phyloP scores from a whole-genome alignment of 2,888 invertebrate species.

The Cataglyphis albicans region DNA sequence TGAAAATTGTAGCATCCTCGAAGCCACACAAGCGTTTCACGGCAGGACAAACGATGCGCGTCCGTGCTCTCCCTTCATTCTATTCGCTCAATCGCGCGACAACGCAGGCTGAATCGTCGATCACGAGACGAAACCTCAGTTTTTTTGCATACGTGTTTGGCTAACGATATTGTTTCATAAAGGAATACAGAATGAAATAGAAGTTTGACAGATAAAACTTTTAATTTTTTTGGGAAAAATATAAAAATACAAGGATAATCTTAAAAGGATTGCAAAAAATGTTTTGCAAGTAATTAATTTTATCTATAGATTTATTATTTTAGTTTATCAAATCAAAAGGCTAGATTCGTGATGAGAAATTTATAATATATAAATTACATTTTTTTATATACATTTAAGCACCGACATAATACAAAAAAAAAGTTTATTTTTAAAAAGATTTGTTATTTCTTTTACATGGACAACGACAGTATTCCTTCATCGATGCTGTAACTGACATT shows the following conservation, averaged over 20 bases:
- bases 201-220: background rate
- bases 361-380: background rate
- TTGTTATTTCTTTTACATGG: background rate
- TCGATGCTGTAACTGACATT: constrained; percentile 3
- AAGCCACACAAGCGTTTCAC: constrained; percentile 57
- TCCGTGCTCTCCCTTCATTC: constrained; percentile 63
- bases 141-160: constrained; percentile 26
- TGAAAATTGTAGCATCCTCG: constrained; percentile 71
- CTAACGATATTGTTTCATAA: background rate
- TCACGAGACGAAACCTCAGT: constrained; percentile 25
- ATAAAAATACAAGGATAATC: background rate
- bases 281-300: background rate
- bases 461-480: background rate
- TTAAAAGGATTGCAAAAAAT: background rate
- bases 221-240: background rate
- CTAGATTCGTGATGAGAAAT: background rate
- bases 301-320: background rate
- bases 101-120: constrained; percentile 49
- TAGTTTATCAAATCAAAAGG: background rate
- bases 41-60: constrained; percentile 62
- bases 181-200: background rate
- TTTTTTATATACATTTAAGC: background rate
- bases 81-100: constrained; percentile 58
- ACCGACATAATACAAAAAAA: background rate
- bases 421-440: background rate